These are phyloP conservation scores for Ranitomeya variabilis DNA, from an alignment of 2,113 vertebrate species.

Conservation along the genomic window DNA sequence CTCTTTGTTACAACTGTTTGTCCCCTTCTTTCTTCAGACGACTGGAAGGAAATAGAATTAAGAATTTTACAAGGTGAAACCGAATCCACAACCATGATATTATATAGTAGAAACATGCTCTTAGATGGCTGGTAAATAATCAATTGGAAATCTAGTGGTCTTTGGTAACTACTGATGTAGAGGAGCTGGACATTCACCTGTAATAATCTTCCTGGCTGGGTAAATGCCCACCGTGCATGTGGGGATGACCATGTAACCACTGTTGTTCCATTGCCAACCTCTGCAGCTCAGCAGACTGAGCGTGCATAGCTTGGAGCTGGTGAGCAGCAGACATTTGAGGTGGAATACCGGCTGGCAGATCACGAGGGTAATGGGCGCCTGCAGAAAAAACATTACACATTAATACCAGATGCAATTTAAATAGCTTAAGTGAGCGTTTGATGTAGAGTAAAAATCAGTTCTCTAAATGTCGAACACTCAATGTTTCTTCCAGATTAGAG, in stretches of 20 bases:
- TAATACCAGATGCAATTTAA: not conserved
- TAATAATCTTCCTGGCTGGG: conserved; percentile 98
- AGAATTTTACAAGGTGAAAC: not conserved
- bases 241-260: conserved; percentile 95
- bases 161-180: not conserved
- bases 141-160: no score
- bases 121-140: not conserved
- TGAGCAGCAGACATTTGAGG: conserved; percentile 97
- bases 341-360: conserved; percentile 86
- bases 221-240: conserved; percentile 94
- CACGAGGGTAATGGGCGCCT: conserved; percentile 92
- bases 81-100: not conserved
- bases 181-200: conserved; percentile 75
- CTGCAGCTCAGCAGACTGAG: conserved; percentile 95
- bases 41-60: conserved; percentile 71
- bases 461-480: not conserved
- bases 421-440: not conserved
- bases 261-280: conserved; percentile 98
- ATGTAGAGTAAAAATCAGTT: not conserved
- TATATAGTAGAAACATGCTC: not conserved
- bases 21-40: conserved; percentile 99
- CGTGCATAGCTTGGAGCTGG: conserved; percentile 98
- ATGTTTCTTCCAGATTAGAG: no score
- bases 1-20: conserved; percentile 91
- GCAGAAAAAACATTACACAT: conserved; percentile 58